Conservation (phyloP, 2,113 vertebrate species). For the Greenwoodochromis staneri region DNA sequence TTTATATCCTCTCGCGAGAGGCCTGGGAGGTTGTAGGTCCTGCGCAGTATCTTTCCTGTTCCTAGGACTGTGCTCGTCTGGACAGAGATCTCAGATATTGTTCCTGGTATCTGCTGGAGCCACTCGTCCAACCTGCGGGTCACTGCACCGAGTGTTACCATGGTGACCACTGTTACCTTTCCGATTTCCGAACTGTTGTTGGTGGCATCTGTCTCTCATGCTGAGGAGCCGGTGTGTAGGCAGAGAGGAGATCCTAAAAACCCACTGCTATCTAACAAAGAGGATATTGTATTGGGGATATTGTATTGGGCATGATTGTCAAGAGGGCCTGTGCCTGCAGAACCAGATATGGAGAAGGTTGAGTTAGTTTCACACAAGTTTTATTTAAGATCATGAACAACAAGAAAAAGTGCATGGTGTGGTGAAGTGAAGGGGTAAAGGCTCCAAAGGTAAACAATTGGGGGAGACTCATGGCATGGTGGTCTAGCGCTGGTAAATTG, state of each 20-base stretch:
- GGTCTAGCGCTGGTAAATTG: background rate
- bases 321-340: background rate
- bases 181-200: background rate
- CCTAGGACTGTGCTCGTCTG: background rate
- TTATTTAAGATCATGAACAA: background rate
- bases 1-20: background rate
- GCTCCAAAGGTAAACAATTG: background rate
- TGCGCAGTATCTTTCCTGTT: background rate
- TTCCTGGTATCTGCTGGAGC: background rate
- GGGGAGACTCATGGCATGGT: background rate
- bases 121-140: background rate
- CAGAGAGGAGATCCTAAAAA: background rate
- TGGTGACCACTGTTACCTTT: background rate
- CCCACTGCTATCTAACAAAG: background rate
- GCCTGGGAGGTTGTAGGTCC: background rate
- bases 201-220: background rate
- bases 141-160: background rate
- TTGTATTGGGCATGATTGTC: background rate
- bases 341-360: background rate
- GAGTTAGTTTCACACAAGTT: background rate
- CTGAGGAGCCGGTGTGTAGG: background rate
- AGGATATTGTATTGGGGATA: background rate
- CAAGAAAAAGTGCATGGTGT: background rate
- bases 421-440: background rate
- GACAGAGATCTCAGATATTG: background rate